A percentile compares a stretch with the other conserved stretches of the same genome.
Evolutionary conservation across 2,113 vertebrate species (phyloP).

Genomic region (Speoplatyrhinus poulsoni): DNA sequence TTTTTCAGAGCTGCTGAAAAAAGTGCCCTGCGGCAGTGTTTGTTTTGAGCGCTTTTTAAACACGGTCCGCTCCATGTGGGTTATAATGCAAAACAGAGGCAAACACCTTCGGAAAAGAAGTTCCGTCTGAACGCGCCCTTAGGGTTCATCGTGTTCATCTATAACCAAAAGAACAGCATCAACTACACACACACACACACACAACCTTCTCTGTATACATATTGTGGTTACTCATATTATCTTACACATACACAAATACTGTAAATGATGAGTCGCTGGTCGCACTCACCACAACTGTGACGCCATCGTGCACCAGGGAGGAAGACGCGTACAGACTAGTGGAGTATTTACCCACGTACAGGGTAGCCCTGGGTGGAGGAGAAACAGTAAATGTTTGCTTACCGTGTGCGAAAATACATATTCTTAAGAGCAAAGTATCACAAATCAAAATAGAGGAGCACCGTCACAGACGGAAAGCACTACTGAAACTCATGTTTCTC

Average conservation of each 20-base stretch:
- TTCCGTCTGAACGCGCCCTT: no score
- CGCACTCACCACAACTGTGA: conserved; percentile 93
- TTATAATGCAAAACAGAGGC: no score
- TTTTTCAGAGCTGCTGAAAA: no score
- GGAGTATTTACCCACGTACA: conserved; percentile 95
- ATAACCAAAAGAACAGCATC: not conserved
- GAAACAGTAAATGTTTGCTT: not conserved
- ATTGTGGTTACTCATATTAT: not conserved
- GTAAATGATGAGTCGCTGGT: not conserved
- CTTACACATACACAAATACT: not conserved
- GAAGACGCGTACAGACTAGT: conserved; percentile 93
- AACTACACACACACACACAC: no score
- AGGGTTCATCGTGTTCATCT: not conserved
- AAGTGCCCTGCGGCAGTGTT: no score
- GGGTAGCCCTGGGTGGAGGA: conserved; percentile 81
- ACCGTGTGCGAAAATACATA: not conserved
- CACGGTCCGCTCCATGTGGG: no score
- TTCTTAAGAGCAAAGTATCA: not conserved
- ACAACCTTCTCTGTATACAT: not conserved
- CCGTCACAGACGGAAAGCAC: not conserved
- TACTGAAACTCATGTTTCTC: conserved; percentile 26
- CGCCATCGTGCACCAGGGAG: conserved; percentile 95
- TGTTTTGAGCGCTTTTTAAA: no score
- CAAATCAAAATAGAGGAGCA: not conserved
- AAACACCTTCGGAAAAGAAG: no score